Percentiles rank a stretch among this genome's conserved stretches.
Evolutionary conservation across 2,797 vertebrate genomes (phyloP).

Genomic region (Hirundo rustica): DNA sequence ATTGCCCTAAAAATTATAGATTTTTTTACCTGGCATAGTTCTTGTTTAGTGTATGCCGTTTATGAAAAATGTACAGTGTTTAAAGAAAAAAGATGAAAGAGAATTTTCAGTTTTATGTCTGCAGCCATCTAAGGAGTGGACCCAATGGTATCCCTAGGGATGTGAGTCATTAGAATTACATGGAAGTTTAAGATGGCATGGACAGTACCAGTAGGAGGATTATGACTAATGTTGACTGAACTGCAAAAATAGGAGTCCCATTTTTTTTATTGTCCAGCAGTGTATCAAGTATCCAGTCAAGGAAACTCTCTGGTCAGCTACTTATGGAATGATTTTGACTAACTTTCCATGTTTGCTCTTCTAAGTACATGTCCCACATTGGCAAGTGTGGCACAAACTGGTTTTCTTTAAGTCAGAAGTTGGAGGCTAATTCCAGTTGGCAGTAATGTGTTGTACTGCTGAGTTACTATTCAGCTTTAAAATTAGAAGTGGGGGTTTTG

Average conservation of each 20-base stretch:
- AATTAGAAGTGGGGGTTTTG: neutral
- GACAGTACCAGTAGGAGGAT: neutral
- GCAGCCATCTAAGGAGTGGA: neutral
- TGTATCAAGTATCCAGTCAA: neutral
- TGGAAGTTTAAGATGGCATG: neutral
- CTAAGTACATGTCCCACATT: neutral
- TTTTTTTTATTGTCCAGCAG: fast-evolving
- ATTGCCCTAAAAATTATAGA: neutral
- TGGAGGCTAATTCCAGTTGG: neutral
- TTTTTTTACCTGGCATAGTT: neutral
- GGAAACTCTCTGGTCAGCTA: neutral
- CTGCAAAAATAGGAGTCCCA: neutral
- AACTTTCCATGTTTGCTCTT: neutral
- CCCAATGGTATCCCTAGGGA: neutral
- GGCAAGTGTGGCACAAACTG: neutral
- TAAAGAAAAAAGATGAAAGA: neutral
- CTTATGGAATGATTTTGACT: neutral
- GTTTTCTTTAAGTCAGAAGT: neutral
- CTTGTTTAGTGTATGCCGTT: neutral
- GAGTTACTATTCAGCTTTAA: neutral
- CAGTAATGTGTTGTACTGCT: neutral
- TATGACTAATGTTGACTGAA: neutral
- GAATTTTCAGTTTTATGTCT: neutral
- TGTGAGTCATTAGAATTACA: neutral
- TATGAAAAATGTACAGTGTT: neutral